These are phyloP conservation scores for Mirza zaza DNA, from an alignment of 2,113 vertebrate species.

Conservation along the genomic window DNA sequence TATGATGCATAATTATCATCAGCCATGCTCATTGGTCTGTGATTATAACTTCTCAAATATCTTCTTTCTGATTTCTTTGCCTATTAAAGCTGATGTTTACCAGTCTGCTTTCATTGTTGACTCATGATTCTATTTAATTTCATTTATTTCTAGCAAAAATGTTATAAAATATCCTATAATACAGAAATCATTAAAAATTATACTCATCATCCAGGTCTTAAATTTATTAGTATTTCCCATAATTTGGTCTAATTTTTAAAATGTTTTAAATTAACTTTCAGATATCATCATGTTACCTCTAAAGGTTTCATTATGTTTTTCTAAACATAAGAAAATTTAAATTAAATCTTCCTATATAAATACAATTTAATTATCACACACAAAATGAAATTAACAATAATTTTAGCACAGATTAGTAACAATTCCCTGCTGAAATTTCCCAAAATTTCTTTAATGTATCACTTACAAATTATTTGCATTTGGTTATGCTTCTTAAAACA, in stretches of 20 bases:
- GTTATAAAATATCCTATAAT: not conserved
- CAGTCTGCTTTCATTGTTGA: not conserved
- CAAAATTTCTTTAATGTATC: not conserved
- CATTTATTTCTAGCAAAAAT: not conserved
- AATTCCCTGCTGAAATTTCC: not conserved
- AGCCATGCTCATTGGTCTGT: not conserved
- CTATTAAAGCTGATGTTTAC: not conserved
- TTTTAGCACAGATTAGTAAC: not conserved
- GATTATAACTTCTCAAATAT: not conserved
- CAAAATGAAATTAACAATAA: not conserved
- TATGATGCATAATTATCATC: not conserved
- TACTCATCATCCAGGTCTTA: not conserved
- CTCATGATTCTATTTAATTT: not conserved
- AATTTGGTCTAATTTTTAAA: not conserved
- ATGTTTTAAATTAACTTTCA: conserved; percentile 12
- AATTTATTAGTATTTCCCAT: not conserved
- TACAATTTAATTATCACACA: not conserved
- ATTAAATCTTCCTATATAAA: not conserved
- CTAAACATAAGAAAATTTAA: not conserved
- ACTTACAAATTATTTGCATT: not conserved
- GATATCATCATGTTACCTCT: not conserved
- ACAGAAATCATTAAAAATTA: not conserved
- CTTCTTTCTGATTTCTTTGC: not conserved
- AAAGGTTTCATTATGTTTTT: not conserved
- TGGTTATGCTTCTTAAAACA: not conserved